These are phyloP conservation scores for Coptodon bakossiorum DNA, from an alignment of 2,113 vertebrate species.

Conservation along the genomic window DNA sequence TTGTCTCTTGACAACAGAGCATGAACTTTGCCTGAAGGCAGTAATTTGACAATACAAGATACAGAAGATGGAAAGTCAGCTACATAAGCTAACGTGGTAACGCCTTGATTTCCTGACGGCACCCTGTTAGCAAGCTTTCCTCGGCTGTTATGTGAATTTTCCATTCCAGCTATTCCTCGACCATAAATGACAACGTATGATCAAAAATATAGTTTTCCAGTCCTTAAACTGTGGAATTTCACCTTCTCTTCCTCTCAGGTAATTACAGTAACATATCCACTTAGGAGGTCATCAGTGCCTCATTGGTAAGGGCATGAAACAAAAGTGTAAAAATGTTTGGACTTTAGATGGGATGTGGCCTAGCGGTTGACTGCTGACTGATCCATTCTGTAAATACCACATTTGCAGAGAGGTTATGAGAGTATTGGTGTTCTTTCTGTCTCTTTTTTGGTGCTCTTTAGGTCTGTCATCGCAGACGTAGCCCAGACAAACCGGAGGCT, in stretches of 20 bases:
- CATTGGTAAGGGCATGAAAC: neutral
- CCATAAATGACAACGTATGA: neutral
- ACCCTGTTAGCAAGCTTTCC: neutral
- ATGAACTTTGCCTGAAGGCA: neutral
- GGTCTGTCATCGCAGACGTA: neutral
- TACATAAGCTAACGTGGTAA: neutral
- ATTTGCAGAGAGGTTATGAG: neutral
- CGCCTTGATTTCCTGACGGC: neutral
- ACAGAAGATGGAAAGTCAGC: neutral
- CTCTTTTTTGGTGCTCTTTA: neutral
- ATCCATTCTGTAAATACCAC: neutral
- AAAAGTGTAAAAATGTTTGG: neutral
- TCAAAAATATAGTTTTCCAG: neutral
- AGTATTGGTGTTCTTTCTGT: neutral
- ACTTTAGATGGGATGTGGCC: neutral
- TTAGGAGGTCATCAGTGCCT: neutral
- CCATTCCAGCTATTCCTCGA: neutral
- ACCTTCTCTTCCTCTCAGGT: neutral
- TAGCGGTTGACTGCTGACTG: neutral
- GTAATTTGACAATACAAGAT: neutral
- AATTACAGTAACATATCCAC: neutral
- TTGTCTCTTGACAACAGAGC: neutral
- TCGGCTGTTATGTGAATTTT: neutral
- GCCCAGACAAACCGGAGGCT: neutral
- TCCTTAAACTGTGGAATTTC: neutral